Evolutionary conservation across 1,140 invertebrate genomes (phyloP), one percentile per base, ranked within the genome.

Genomic region (Microvelia longipes): DNA sequence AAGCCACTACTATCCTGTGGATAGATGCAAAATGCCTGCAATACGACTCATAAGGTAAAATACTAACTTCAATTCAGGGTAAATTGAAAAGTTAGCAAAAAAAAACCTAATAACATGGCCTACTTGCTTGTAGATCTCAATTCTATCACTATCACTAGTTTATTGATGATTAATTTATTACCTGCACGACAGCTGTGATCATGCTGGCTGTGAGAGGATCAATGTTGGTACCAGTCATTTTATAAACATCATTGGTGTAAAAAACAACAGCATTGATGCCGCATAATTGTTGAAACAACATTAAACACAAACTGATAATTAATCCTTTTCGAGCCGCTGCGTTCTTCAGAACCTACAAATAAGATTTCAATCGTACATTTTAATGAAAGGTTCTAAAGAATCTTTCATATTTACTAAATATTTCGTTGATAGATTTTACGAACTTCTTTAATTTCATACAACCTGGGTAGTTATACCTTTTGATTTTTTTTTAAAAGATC

Each of bases 221-320:
- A 13, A 67, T 67, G 2, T 15, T 19, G 11, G 11, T 63, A 27
- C 15, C 74, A 61, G 79, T 81, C 70, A 83, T 82, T 70, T 82
- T 72, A 74, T 95, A 93, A 70, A 96, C 93, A 0, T 79, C 75
- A 0, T 83, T 83, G 0, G 88, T 83, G 74, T 93, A 93, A 77
- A 93, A 93, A 70, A 92, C 87, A 26, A 94, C 88, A 0, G 88
- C 90, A 74, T 94, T 94, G 25, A 94, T 90, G 60, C 92, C 91
- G 68, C 87, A 88, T 28, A 94, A 79, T 77, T 94, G 92, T 76
- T 94, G 92, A 77, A 94, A 89, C 67, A 91, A 80, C 89, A 94
- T 92, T 0, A 94, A 80, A 19, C 86, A 85, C 71, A 90, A 35
- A 64, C 85, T 86, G 28, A 95, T 89, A 2, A 86, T 69, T 14